phyloP scores from a whole-genome alignment of 2,888 invertebrate genomes.

The Macropis europaea region DNA sequence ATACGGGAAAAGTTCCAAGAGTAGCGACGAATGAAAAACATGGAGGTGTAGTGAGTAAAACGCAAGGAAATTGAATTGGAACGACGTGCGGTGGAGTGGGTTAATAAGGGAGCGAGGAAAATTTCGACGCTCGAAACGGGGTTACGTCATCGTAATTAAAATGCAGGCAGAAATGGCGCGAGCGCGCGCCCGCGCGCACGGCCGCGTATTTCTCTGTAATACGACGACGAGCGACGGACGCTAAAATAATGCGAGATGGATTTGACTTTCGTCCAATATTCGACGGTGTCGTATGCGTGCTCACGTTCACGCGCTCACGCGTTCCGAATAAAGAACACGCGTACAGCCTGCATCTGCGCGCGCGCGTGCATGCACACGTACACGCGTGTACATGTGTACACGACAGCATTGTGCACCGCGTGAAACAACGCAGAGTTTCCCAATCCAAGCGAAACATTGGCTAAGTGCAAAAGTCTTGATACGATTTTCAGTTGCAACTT shows the following conservation, averaged over 20 bases:
- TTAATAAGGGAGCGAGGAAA: background rate
- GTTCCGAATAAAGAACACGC: constrained; percentile 59
- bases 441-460: no score
- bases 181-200: background rate
- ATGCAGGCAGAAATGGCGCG: constrained; percentile 30
- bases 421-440: background rate
- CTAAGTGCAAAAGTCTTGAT: no score
- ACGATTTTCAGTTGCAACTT: no score
- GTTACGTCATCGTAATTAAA: constrained; percentile 39
- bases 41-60: no score
- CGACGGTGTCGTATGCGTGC: constrained; percentile 47
- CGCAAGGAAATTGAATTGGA: no score
- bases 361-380: constrained; percentile 1
- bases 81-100: no score
- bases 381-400: background rate
- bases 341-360: constrained; percentile 9
- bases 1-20: no score
- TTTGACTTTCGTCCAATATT: constrained; percentile 45
- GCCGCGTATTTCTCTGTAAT: constrained; percentile 44
- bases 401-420: no score
- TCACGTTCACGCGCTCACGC: constrained; percentile 43
- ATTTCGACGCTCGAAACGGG: background rate
- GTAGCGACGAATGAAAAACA: no score
- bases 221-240: constrained; percentile 16
- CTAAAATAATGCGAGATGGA: constrained; percentile 49